phyloP scores from a whole-genome alignment of 2,113 vertebrate genomes.

The Jaculus jaculus region DNA sequence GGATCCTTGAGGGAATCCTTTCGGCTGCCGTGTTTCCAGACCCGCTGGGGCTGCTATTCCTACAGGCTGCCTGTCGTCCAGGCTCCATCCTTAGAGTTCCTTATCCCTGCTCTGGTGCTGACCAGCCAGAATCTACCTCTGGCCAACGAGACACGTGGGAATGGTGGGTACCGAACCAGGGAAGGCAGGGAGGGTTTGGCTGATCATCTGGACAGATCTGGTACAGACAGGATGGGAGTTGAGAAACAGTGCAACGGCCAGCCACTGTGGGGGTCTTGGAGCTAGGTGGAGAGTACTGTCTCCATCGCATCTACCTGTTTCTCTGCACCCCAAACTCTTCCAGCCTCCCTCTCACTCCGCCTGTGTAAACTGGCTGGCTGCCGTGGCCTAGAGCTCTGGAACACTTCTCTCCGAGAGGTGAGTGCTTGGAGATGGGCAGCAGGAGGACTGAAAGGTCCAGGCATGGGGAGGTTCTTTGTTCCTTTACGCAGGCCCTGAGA shows the following conservation, averaged over 20 bases:
- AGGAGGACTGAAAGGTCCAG: not conserved
- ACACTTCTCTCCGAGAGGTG: conserved; percentile 74
- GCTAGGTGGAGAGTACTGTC: not conserved
- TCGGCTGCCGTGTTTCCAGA: not conserved
- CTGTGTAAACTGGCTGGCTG: conserved; percentile 61
- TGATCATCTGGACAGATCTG: not conserved
- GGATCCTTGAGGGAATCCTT: not conserved
- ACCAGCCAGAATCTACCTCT: conserved; percentile 78
- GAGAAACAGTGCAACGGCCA: not conserved
- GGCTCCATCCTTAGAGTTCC: conserved; percentile 89
- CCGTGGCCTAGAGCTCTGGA: conserved; percentile 38
- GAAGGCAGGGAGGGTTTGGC: not conserved
- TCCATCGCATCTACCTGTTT: not conserved
- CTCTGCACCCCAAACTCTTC: not conserved
- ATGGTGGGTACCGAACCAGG: conserved; percentile 82
- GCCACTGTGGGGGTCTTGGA: not conserved
- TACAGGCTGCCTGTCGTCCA: conserved; percentile 89
- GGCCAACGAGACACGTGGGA: conserved; percentile 59
- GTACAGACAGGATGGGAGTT: not conserved
- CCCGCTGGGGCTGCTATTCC: conserved; percentile 24
- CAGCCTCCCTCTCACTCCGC: conserved; percentile 45
- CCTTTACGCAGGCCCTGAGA: not conserved
- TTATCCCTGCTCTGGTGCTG: conserved; percentile 88
- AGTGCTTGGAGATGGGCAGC: not conserved
- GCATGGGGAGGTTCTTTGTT: not conserved